Evolutionary conservation across 2,888 invertebrate species (phyloP).

Genomic region (Drosophila greeni): DNA sequence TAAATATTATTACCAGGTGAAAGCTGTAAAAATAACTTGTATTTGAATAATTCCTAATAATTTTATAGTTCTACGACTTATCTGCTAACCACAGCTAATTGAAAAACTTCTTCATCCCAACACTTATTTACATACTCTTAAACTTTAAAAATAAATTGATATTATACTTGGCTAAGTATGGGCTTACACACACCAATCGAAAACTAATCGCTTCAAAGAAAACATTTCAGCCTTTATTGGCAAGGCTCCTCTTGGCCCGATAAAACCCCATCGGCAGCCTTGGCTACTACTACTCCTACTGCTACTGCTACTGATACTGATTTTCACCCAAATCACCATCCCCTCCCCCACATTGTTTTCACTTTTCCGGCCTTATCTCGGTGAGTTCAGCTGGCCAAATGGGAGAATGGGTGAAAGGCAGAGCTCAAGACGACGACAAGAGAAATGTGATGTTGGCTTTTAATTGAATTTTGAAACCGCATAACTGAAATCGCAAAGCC

Average conservation of each 20-base stretch:
- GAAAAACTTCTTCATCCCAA: neutral
- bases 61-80: neutral
- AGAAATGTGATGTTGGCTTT: conserved; percentile 68
- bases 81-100: neutral
- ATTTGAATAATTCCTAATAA: neutral
- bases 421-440: conserved; percentile 30
- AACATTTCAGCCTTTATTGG: conserved; percentile 7
- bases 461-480: conserved; percentile 71
- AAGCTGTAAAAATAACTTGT: neutral
- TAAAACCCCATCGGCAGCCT: conserved; percentile 7
- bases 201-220: conserved; percentile 17
- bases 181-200: neutral
- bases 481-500: conserved; percentile 72
- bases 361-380: conserved; percentile 45
- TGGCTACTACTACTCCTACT: neutral
- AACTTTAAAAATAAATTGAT: neutral
- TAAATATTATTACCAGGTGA: neutral
- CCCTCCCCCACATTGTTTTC: conserved; percentile 16
- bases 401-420: neutral
- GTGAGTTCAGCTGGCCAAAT: conserved; percentile 40
- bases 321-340: conserved; percentile 15
- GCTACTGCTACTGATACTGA: neutral
- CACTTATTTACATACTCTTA: neutral
- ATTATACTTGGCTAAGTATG: conserved; percentile 3
- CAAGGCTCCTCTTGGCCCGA: neutral